Conservation (phyloP, 2,888 invertebrate species). For the Dasysyrphus tricinctus region DNA sequence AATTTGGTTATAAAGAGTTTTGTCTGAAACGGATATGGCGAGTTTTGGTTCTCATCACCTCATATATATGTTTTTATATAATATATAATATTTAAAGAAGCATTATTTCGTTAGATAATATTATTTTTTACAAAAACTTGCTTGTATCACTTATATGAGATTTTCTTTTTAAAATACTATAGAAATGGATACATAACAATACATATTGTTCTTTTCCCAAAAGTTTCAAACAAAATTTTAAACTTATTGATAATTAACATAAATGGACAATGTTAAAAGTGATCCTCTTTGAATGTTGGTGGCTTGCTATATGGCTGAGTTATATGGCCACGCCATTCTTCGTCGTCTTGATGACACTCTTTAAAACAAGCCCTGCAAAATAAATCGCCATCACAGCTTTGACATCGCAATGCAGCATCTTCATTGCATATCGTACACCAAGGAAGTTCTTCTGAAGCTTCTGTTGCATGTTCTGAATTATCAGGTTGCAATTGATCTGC, state of each 20-base stretch:
- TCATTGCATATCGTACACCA: constrained; percentile 95
- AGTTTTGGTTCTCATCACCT: too few species aligned
- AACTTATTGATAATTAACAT: background rate
- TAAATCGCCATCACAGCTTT: constrained; percentile 91
- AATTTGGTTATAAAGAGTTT: too few species aligned
- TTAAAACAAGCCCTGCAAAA: constrained; percentile 91
- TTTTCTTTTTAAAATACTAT: too few species aligned
- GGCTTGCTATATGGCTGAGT: constrained; percentile 80
- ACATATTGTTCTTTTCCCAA: background rate
- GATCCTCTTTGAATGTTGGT: constrained; percentile 81
- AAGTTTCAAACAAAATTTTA: constrained; percentile 3
- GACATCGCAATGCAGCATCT: constrained; percentile 89
- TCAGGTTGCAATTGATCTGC: constrained; percentile 79
- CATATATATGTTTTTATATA: too few species aligned
- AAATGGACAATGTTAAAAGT: constrained; percentile 77
- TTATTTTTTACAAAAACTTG: too few species aligned
- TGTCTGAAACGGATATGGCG: too few species aligned
- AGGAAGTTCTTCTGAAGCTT: constrained; percentile 86
- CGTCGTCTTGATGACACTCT: constrained; percentile 88
- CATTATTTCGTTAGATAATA: too few species aligned
- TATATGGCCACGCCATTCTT: constrained; percentile 83
- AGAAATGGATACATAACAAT: too few species aligned
- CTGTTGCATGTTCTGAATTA: constrained; percentile 51
- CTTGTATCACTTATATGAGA: too few species aligned
- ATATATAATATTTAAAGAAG: too few species aligned